These are phyloP conservation scores for Tragelaphus strepsiceros DNA, from an alignment of 2,113 vertebrate species.

Conservation along the genomic window DNA sequence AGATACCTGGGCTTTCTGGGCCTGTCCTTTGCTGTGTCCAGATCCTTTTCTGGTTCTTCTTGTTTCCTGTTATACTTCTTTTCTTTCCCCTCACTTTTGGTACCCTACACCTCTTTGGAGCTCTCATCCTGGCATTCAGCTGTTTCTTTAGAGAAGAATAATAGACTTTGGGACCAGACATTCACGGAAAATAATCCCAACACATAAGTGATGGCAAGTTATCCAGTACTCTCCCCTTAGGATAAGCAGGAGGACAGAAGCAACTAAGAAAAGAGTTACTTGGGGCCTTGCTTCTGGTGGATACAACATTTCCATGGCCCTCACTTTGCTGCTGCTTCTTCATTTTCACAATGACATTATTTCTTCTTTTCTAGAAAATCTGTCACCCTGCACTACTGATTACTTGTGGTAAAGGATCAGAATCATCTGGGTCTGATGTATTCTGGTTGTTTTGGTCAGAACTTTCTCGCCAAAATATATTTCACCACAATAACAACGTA, in stretches of 20 bases:
- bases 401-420: no score
- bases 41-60: background rate
- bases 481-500: no score
- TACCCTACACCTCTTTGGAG: background rate
- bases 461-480: no score
- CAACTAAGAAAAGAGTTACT: background rate
- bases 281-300: no score
- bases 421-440: no score
- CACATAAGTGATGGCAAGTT: background rate
- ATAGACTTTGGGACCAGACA: background rate
- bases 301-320: no score
- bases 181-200: background rate
- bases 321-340: no score
- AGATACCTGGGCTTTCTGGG: background rate
- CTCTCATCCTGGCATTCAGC: background rate
- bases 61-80: background rate
- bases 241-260: background rate
- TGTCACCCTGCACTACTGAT: no score
- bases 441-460: no score
- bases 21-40: background rate
- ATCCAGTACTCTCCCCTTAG: background rate
- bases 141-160: background rate
- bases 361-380: no score
- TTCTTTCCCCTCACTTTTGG: background rate
- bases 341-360: no score